phyloP scores from a whole-genome alignment of 2,888 invertebrate species.

The Drosophila monieri region DNA sequence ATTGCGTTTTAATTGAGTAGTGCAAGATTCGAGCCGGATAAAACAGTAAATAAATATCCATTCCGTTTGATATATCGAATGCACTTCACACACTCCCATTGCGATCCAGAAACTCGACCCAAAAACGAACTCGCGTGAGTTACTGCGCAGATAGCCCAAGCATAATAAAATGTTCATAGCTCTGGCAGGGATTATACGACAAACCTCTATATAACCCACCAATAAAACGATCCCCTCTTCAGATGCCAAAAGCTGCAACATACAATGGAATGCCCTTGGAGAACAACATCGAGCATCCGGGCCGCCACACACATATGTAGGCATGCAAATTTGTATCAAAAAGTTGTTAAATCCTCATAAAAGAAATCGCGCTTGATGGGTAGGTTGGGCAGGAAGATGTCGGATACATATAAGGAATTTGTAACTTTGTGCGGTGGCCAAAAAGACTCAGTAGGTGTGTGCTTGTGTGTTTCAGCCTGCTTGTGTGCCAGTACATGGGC shows the following conservation, averaged over 20 bases:
- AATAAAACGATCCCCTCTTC: conserved; percentile 51
- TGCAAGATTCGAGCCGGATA: conserved; percentile 20
- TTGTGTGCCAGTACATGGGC: conserved; percentile 12
- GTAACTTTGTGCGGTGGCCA: conserved; percentile 50
- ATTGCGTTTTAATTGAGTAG: conserved; percentile 29
- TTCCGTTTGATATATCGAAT: not conserved
- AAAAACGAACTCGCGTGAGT: conserved; percentile 50
- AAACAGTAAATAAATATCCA: conserved; percentile 1
- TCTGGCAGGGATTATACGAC: conserved; percentile 50
- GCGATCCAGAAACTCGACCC: not conserved
- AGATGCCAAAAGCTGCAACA: conserved; percentile 22
- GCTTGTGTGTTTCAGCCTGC: not conserved
- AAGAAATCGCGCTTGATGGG: conserved; percentile 53
- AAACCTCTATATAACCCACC: conserved; percentile 70
- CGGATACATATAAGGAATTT: conserved; percentile 30
- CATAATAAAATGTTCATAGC: conserved; percentile 45
- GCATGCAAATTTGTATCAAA: conserved; percentile 60
- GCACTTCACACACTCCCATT: not conserved
- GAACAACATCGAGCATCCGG: conserved; percentile 22
- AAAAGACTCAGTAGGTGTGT: conserved; percentile 29
- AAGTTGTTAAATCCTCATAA: conserved; percentile 61
- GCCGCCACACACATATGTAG: conserved; percentile 7
- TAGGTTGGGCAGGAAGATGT: conserved; percentile 28
- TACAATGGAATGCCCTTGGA: conserved; percentile 63
- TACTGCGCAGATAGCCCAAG: conserved; percentile 39